phyloP scores from a whole-genome alignment of 2,888 invertebrate species.

The Lycophotia porphyrea region DNA sequence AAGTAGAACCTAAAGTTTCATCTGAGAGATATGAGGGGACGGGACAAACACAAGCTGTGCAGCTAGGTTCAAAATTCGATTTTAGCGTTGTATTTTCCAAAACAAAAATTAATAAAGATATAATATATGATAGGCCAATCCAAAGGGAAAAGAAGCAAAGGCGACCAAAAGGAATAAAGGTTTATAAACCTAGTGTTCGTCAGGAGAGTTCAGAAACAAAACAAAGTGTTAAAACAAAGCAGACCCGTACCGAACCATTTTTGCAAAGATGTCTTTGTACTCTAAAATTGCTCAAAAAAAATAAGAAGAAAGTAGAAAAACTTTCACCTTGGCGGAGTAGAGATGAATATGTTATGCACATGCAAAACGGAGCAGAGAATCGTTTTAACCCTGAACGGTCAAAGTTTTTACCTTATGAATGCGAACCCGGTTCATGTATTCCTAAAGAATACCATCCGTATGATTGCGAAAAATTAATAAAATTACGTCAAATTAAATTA shows the following conservation, averaged over 20 bases:
- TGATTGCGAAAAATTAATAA: slow-evolving; percentile 4
- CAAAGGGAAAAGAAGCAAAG: slow-evolving; percentile 11
- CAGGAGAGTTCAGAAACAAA: slow-evolving; percentile 28
- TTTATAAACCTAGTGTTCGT: slow-evolving; percentile 35
- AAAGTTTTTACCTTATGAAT: slow-evolving; percentile 57
- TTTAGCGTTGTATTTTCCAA: slow-evolving; percentile 69
- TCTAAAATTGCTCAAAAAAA: slow-evolving; percentile 52
- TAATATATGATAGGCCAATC: neutral
- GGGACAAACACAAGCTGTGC: slow-evolving; percentile 60
- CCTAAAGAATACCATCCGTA: slow-evolving; percentile 24
- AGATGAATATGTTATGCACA: slow-evolving; percentile 37
- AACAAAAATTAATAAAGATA: slow-evolving; percentile 35
- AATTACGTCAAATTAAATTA: slow-evolving; percentile 10
- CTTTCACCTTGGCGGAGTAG: slow-evolving; percentile 4
- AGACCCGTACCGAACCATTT: slow-evolving; percentile 42
- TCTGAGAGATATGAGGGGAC: slow-evolving; percentile 12
- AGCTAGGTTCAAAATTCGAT: slow-evolving; percentile 68
- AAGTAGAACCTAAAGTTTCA: slow-evolving; percentile 23
- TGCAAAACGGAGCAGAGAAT: slow-evolving; percentile 40
- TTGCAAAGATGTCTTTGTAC: slow-evolving; percentile 56
- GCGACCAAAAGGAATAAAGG: slow-evolving; percentile 37
- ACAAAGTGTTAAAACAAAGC: slow-evolving; percentile 27
- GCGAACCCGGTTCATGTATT: slow-evolving; percentile 22
- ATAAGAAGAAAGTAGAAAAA: slow-evolving; percentile 40
- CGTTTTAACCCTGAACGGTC: slow-evolving; percentile 15